Conservation (phyloP, 2,797 vertebrate genomes). For the Microctenopoma steveboyesi region DNA sequence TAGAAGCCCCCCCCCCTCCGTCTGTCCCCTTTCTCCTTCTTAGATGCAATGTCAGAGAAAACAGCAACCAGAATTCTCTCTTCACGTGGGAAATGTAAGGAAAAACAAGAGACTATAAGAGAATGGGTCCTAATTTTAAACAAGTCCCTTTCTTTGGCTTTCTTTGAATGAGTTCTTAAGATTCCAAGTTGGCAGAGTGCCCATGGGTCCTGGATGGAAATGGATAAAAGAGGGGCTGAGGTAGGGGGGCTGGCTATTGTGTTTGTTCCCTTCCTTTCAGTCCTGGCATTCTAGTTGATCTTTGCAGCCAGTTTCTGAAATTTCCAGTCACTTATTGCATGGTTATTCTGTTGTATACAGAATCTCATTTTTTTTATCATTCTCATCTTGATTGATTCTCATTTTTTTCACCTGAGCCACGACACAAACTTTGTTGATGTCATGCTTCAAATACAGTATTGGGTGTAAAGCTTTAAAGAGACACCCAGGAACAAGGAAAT, state of each 20-base stretch:
- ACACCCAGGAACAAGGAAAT: neutral
- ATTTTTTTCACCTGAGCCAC: neutral
- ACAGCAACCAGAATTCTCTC: constrained; percentile 71
- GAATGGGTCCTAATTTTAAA: constrained; percentile 77
- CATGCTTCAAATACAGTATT: neutral
- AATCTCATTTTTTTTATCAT: constrained; percentile 22
- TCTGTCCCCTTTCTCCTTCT: constrained; percentile 3
- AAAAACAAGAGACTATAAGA: constrained; percentile 69
- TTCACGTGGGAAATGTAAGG: constrained; percentile 77
- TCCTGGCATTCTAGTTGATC: constrained; percentile 77
- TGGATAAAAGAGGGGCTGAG: constrained; percentile 79
- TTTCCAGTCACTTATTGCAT: constrained; percentile 67
- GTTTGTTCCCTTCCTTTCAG: constrained; percentile 80
- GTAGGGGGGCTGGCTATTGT: constrained; percentile 79
- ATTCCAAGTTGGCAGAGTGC: constrained; percentile 83
- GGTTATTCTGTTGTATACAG: constrained; percentile 18
- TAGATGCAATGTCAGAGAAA: constrained; percentile 69
- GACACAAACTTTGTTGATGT: constrained; percentile 15
- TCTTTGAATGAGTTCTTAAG: constrained; percentile 86
- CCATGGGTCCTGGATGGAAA: constrained; percentile 78
- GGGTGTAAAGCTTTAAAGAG: neutral
- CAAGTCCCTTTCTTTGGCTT: constrained; percentile 79
- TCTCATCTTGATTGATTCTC: neutral
- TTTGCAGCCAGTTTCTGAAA: constrained; percentile 77
- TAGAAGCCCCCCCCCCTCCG: constrained; percentile 6